A percentile compares a stretch with the other conserved stretches of the same genome.
These are phyloP conservation scores for Lepidotrigona ventralis DNA, from an alignment of 1,140 invertebrate species.

Conservation along the genomic window DNA sequence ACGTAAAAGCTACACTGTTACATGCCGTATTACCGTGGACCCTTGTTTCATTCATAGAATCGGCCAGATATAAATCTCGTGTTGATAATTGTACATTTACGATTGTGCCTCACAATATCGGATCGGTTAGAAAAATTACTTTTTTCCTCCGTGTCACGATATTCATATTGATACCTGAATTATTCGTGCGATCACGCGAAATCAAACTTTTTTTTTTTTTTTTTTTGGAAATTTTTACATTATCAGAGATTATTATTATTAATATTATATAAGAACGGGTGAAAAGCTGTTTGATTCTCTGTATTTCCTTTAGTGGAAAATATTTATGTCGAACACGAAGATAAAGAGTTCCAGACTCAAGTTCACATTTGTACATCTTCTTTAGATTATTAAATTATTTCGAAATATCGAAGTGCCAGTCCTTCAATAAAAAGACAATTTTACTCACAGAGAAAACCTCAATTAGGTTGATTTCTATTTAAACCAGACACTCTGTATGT, in stretches of 20 bases:
- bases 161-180: not conserved
- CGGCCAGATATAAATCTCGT: conserved; percentile 46
- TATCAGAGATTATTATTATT: not conserved
- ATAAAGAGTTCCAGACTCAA: too few relatives aligned
- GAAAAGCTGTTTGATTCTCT: too few relatives aligned
- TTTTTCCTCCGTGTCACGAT: conserved; percentile 25
- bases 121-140: conserved; percentile 51
- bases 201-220: not conserved
- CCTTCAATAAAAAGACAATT: not conserved
- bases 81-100: conserved; percentile 46
- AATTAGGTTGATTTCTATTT: too few relatives aligned
- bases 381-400: too few relatives aligned
- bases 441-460: not conserved
- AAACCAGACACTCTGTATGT: not conserved
- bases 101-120: conserved; percentile 44
- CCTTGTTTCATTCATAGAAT: conserved; percentile 60
- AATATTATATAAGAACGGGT: too few relatives aligned
- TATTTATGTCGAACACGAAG: too few relatives aligned
- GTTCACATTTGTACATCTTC: too few relatives aligned
- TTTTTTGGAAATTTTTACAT: not conserved
- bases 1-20: conserved; percentile 42
- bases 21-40: conserved; percentile 38
- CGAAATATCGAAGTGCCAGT: not conserved
- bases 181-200: not conserved
- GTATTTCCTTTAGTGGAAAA: too few relatives aligned